Evolutionary conservation across 2,888 invertebrate species (phyloP), one percentile per base, ranked within the genome.

Genomic region (Orthosia cruda): DNA sequence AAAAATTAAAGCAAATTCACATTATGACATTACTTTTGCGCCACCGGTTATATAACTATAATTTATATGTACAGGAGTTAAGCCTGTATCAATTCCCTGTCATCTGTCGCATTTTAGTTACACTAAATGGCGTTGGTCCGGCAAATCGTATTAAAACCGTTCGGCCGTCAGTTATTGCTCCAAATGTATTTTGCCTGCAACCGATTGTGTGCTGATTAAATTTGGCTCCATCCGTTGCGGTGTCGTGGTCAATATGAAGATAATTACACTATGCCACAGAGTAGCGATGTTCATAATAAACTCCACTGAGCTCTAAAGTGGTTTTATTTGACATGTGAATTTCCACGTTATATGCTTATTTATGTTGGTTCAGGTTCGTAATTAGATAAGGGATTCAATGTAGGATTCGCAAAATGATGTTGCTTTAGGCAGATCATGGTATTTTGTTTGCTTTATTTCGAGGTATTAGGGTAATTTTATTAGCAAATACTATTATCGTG

Each of bases 291-390:
- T 84, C 79, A 84, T 77, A 74, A 74, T 68, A 76, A 80, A 80
- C 74, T 64, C 61, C 57, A 75, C 74, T 67, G 70, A 77, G 66
- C 57, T 64, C 55, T 69, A 72, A 80, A 80, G 83, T 68, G 74
- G 81, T 76, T 87, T 88, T 83, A 89, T 88, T 87, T 86, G 90
- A 89, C 90, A 86, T 58, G 64, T 85, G 88, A 91, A 81, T 88
- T 89, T 79, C 74, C 58, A 64, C 54, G 63, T 58, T 77, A 45
- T 59, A 70, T 84, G 84, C 79, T 88, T 88, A 84, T 87, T 89
- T 86, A 83, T 74, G 80, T 75, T 71, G 45, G 71, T 80, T 74
- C 69, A 75, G 81, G 80, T 77, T 79, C 66, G 79, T 88, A 88
- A 90, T 90, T 86, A 79, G 83, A 87, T 90, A 81, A 80, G 68